phyloP scores from a whole-genome alignment of 1,140 invertebrate species.

The Probaryconus sp. region DNA sequence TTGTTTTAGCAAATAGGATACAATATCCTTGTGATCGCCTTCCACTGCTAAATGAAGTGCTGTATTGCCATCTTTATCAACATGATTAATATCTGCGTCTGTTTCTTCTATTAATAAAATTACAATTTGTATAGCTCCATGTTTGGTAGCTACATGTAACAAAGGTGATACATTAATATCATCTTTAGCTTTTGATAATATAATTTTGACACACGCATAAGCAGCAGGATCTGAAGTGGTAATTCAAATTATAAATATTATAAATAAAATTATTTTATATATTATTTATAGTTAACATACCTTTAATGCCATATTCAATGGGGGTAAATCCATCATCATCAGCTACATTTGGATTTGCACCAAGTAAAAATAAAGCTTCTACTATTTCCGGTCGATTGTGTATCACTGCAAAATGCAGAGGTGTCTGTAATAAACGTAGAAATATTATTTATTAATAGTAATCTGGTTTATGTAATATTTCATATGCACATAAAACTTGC shows the following conservation, averaged over 20 bases:
- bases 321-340: slow-evolving; percentile 78
- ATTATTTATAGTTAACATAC: slow-evolving; percentile 54
- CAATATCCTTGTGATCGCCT: slow-evolving; percentile 73
- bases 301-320: slow-evolving; percentile 78
- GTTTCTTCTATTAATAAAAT: slow-evolving; percentile 75
- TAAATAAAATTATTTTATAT: too few relatives aligned
- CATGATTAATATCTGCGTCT: slow-evolving; percentile 77
- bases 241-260: slow-evolving; percentile 15
- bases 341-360: slow-evolving; percentile 77
- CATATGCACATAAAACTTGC: slow-evolving; percentile 47
- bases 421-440: slow-evolving; percentile 69
- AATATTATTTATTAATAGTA: slow-evolving; percentile 12
- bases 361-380: slow-evolving; percentile 69
- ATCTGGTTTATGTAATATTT: neutral
- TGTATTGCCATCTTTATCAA: slow-evolving; percentile 79
- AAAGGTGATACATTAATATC: slow-evolving; percentile 76
- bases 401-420: slow-evolving; percentile 78
- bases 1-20: slow-evolving; percentile 77
- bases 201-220: slow-evolving; percentile 58
- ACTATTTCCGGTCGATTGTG: slow-evolving; percentile 74
- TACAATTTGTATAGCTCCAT: slow-evolving; percentile 76
- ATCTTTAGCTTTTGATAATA: slow-evolving; percentile 61
- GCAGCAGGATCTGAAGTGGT: slow-evolving; percentile 42
- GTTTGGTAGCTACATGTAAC: slow-evolving; percentile 78
- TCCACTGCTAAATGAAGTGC: slow-evolving; percentile 80